Evolutionary conservation across 2,888 invertebrate species (phyloP).

Genomic region (Nesidiocoris tenuis): DNA sequence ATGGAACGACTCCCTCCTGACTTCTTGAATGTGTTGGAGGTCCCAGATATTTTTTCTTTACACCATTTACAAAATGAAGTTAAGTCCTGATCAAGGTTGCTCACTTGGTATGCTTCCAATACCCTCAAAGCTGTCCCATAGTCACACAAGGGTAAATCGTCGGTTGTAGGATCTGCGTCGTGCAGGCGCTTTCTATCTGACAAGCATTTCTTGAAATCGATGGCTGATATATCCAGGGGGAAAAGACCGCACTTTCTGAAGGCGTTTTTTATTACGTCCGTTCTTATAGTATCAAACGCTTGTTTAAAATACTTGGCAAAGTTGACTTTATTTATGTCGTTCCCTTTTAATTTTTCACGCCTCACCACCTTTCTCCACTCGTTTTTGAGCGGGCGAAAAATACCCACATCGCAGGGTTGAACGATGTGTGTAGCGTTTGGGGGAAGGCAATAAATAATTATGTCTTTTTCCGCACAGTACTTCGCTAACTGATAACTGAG

Average conservation of each 20-base stretch:
- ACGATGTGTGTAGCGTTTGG: conserved; percentile 44
- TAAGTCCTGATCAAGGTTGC: no score
- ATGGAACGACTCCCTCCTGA: no score
- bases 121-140: conserved; percentile 1
- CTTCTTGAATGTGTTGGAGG: no score
- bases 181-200: conserved; percentile 8
- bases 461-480: conserved; percentile 9
- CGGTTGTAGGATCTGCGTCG: not conserved
- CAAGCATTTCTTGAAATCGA: conserved; percentile 10
- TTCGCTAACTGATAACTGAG: conserved; percentile 8
- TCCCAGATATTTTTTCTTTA: no score
- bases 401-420: conserved; percentile 47
- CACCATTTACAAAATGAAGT: no score
- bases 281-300: conserved; percentile 48
- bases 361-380: conserved; percentile 41
- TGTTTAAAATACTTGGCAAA: conserved; percentile 51
- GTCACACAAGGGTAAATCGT: not conserved
- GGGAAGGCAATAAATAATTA: conserved; percentile 23
- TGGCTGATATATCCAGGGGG: conserved; percentile 47
- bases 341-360: conserved; percentile 47
- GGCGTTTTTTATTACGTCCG: conserved; percentile 49
- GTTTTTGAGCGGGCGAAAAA: conserved; percentile 46
- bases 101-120: not conserved
- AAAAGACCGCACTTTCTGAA: conserved; percentile 50
- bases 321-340: conserved; percentile 47